Evolutionary conservation across 2,888 invertebrate genomes (phyloP).

Genomic region (Thymelicus sylvestris): DNA sequence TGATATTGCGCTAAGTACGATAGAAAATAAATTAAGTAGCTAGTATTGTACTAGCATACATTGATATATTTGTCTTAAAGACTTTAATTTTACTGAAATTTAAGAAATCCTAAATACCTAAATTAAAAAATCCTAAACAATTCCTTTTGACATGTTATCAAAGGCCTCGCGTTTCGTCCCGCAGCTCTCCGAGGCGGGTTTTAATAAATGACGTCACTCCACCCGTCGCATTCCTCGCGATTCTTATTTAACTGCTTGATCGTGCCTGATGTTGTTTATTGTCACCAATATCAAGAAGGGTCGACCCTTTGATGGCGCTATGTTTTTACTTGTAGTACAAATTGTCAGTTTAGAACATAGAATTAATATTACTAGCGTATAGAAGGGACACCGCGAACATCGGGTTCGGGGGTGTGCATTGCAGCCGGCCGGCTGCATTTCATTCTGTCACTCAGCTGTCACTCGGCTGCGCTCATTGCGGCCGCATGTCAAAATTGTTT

Average conservation of each 20-base stretch:
- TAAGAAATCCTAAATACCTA: slow-evolving; percentile 3
- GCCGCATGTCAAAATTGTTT: too few species aligned
- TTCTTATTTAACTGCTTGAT: slow-evolving; percentile 80
- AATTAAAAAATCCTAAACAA: slow-evolving; percentile 21
- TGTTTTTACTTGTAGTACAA: background rate
- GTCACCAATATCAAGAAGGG: slow-evolving; percentile 68
- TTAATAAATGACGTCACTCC: slow-evolving; percentile 73
- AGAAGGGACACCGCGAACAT: too few species aligned
- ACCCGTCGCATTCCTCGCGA: slow-evolving; percentile 64
- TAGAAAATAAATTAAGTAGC: too few species aligned
- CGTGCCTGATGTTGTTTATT: slow-evolving; percentile 76
- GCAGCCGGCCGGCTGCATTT: too few species aligned
- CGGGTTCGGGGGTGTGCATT: too few species aligned
- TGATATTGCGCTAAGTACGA: too few species aligned
- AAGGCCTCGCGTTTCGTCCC: slow-evolving; percentile 20
- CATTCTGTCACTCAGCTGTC: too few species aligned
- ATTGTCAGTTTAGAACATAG: background rate
- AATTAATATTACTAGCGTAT: too few species aligned
- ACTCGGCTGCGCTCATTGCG: too few species aligned
- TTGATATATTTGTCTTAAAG: too few species aligned
- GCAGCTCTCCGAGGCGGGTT: slow-evolving; percentile 44
- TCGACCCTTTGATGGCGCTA: slow-evolving; percentile 36
- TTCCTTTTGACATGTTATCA: slow-evolving; percentile 32
- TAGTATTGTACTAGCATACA: too few species aligned
- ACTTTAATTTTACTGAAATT: too few species aligned